Conservation (phyloP, 2,797 vertebrate species). For the Ispidina picta region DNA sequence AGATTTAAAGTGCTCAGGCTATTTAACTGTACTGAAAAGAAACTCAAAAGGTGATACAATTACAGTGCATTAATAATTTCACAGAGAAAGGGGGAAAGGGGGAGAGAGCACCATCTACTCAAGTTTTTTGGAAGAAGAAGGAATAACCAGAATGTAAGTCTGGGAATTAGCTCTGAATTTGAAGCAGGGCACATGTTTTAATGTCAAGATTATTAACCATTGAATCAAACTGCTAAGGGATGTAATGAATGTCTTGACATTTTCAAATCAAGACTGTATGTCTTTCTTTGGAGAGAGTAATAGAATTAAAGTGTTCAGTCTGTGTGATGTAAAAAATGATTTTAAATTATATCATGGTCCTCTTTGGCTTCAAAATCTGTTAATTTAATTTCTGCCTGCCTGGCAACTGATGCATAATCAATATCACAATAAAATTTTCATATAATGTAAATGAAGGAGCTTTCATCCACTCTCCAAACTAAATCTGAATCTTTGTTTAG, state of each 20-base stretch:
- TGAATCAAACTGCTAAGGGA: slow-evolving; percentile 25
- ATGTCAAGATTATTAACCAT: slow-evolving; percentile 47
- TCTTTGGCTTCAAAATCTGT: slow-evolving; percentile 24
- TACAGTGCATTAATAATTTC: not conserved
- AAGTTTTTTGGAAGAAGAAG: not conserved
- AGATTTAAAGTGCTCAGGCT: not conserved
- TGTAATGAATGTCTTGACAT: slow-evolving; percentile 49
- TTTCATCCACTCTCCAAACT: not conserved
- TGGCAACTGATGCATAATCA: slow-evolving; percentile 13
- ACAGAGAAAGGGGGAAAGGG: not conserved
- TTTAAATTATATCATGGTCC: not conserved
- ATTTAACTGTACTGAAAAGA: not conserved
- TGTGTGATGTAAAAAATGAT: not conserved
- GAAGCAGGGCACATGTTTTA: slow-evolving; percentile 25
- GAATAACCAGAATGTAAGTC: not conserved
- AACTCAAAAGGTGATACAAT: not conserved
- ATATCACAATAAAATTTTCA: not conserved
- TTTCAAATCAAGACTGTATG: slow-evolving; percentile 46
- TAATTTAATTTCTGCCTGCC: slow-evolving; percentile 25
- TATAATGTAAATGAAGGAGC: not conserved
- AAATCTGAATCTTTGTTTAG: not conserved
- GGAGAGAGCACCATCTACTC: not conserved
- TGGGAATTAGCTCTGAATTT: not conserved
- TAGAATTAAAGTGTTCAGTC: slow-evolving; percentile 22
- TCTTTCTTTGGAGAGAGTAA: slow-evolving; percentile 18